phyloP scores from a whole-genome alignment of 2,797 vertebrate genomes.

The Etheostoma nigrum region DNA sequence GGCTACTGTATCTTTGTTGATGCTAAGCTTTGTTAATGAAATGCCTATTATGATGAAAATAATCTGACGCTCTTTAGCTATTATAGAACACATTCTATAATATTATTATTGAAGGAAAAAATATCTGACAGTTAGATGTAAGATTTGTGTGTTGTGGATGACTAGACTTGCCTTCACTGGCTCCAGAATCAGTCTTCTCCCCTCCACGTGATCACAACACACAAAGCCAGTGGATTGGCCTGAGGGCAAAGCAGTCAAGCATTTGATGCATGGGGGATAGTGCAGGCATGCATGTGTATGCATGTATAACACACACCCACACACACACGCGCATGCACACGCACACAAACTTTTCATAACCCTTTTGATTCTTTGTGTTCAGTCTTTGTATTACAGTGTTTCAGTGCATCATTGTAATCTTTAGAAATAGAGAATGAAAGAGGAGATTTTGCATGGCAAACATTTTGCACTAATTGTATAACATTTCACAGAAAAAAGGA shows the following conservation, averaged over 20 bases:
- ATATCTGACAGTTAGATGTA: not conserved
- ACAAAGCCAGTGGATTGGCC: conserved; percentile 54
- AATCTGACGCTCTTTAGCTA: not conserved
- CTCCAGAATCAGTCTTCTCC: conserved; percentile 31
- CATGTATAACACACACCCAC: not conserved
- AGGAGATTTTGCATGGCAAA: not conserved
- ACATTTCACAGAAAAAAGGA: too few relatives aligned
- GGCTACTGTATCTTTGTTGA: too few relatives aligned
- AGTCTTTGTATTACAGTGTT: not conserved
- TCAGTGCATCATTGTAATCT: not conserved
- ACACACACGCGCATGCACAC: not conserved
- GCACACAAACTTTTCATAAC: not conserved
- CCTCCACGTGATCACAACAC: conserved; percentile 46
- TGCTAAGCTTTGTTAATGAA: not conserved
- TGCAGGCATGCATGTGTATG: conserved; percentile 45
- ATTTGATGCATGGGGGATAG: conserved; percentile 25
- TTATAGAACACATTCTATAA: not conserved
- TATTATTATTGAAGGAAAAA: too few relatives aligned
- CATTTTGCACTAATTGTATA: too few relatives aligned
- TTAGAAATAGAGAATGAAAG: not conserved
- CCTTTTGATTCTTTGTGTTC: not conserved
- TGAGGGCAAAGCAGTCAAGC: conserved; percentile 51
- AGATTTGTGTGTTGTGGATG: conserved; percentile 12
- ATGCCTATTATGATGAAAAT: not conserved
- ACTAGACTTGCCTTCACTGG: not conserved